Evolutionary conservation across 2,797 vertebrate species (phyloP).

Genomic region (Cirrhinus molitorella): DNA sequence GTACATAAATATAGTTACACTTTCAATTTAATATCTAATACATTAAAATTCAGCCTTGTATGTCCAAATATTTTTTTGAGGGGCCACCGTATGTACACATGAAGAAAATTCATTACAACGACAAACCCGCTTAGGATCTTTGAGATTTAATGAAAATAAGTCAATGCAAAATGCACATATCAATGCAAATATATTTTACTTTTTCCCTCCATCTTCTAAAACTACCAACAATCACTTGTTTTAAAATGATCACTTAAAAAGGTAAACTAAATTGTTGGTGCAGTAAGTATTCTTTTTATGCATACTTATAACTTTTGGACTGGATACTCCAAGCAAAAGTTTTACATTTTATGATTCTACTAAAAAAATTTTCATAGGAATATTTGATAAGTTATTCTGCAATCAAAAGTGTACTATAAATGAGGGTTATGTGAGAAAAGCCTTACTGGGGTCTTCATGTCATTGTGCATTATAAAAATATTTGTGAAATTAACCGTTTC

Average conservation of each 20-base stretch:
- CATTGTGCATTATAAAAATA: background rate
- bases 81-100: background rate
- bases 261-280: background rate
- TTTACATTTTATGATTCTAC: background rate
- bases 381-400: background rate
- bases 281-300: background rate
- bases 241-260: constrained; percentile 26
- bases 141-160: constrained; percentile 34
- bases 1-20: too few species aligned
- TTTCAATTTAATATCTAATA: background rate
- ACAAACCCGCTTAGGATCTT: background rate
- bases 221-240: background rate
- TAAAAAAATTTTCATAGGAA: background rate
- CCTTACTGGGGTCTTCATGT: background rate
- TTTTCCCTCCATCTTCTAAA: constrained; percentile 19
- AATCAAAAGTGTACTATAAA: background rate
- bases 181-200: constrained; percentile 35
- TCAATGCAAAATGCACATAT: constrained; percentile 10
- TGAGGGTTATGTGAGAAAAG: background rate
- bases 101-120: background rate
- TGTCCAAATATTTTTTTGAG: background rate
- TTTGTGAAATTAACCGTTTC: constrained; percentile 2
- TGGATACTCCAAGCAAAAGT: background rate
- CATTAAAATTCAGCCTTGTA: background rate
- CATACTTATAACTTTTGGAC: background rate